phyloP scores from a whole-genome alignment of 2,113 vertebrate species.

The Sapayoa aenigma region DNA sequence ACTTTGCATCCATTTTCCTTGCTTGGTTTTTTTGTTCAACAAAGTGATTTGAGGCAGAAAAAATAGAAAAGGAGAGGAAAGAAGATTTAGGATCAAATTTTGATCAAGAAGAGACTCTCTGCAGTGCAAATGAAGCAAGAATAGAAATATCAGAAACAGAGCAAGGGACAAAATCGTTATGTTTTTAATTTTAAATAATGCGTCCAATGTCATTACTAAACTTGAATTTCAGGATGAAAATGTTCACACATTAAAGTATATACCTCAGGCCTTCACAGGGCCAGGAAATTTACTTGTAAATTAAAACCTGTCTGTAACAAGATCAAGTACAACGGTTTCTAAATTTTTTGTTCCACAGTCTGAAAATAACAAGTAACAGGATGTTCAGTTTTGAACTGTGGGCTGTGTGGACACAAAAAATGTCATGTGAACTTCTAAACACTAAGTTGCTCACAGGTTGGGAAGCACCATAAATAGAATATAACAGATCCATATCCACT shows the following conservation, averaged over 20 bases:
- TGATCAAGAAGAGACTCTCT: not conserved
- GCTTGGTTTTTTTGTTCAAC: not conserved
- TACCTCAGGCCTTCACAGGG: not conserved
- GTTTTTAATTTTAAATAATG: not conserved
- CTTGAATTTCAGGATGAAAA: not conserved
- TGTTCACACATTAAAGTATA: not conserved
- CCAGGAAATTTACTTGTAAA: not conserved
- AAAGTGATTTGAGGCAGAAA: not conserved
- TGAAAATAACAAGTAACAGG: not conserved
- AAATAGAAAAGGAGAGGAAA: not conserved
- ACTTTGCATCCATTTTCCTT: not conserved
- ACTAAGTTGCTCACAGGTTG: not conserved
- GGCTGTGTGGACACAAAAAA: not conserved
- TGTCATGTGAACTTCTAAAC: not conserved
- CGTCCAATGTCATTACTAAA: not conserved
- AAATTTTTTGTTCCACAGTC: not conserved
- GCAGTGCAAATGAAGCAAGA: not conserved
- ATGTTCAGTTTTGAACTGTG: not conserved
- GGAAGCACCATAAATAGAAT: not conserved
- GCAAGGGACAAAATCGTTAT: not conserved
- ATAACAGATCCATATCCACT: not conserved
- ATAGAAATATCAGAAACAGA: not conserved
- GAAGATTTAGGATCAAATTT: not conserved
- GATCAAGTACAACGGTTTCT: not conserved
- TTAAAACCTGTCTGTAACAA: not conserved